These are phyloP conservation scores for Arctocebus calabarensis DNA, from an alignment of 2,797 vertebrate species.

Conservation along the genomic window DNA sequence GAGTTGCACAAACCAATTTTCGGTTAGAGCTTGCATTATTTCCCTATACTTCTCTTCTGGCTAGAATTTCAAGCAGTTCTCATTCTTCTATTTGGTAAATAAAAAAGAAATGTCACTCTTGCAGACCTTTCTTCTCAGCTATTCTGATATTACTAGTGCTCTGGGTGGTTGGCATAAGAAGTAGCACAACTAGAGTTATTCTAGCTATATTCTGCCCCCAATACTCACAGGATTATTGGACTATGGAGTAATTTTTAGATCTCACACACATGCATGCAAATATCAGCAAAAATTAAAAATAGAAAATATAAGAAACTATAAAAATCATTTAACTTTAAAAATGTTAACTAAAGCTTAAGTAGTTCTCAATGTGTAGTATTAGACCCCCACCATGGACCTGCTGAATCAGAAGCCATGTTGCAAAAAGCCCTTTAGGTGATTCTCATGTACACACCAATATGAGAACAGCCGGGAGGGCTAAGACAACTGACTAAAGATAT, in stretches of 20 bases:
- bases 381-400: neutral
- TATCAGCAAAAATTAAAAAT: neutral
- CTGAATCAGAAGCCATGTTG: neutral
- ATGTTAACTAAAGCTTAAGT: neutral
- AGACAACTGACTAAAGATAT: neutral
- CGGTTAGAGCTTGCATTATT: neutral
- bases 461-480: neutral
- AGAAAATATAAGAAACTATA: neutral
- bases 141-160: neutral
- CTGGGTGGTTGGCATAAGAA: neutral
- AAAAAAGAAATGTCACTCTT: neutral
- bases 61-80: slow-evolving; percentile 33
- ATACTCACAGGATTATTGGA: neutral
- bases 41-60: neutral
- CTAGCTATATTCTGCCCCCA: neutral
- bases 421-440: neutral
- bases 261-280: neutral
- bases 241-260: neutral
- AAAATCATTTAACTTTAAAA: neutral
- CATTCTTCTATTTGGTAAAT: slow-evolving; percentile 36
- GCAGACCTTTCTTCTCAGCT: neutral
- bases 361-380: neutral
- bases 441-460: neutral
- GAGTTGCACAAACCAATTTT: neutral
- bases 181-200: neutral